Conservation (phyloP, 2,113 vertebrate genomes). For the Probosciger aterrimus region DNA sequence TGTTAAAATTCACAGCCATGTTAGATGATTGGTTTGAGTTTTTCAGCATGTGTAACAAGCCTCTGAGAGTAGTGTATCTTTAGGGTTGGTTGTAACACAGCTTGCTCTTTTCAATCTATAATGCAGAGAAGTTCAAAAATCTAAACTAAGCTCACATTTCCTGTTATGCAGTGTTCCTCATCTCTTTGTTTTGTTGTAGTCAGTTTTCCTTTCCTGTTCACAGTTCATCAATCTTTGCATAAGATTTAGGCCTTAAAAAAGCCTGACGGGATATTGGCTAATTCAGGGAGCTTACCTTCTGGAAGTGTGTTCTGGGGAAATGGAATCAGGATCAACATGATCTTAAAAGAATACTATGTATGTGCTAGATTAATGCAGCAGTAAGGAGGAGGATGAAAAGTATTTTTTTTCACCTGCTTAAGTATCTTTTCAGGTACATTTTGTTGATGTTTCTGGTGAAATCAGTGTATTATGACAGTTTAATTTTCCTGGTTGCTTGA, state of each 20-base stretch:
- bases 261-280: fast-evolving
- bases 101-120: not conserved
- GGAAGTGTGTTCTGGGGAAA: not conserved
- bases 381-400: not conserved
- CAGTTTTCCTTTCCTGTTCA: not conserved
- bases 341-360: not conserved
- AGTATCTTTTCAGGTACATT: not conserved
- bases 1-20: not conserved
- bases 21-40: not conserved
- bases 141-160: not conserved
- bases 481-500: not conserved
- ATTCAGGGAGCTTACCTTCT: not conserved
- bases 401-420: not conserved
- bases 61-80: not conserved
- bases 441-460: not conserved
- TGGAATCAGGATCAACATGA: not conserved
- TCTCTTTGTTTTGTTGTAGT: not conserved
- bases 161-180: not conserved
- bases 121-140: not conserved
- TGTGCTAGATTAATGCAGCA: not conserved
- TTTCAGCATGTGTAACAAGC: not conserved
- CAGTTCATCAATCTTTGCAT: fast-evolving
- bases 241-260: not conserved
- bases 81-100: not conserved
- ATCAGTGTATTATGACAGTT: not conserved